Evolutionary conservation across 2,888 invertebrate genomes (phyloP).

Genomic region (Atrina japonica): DNA sequence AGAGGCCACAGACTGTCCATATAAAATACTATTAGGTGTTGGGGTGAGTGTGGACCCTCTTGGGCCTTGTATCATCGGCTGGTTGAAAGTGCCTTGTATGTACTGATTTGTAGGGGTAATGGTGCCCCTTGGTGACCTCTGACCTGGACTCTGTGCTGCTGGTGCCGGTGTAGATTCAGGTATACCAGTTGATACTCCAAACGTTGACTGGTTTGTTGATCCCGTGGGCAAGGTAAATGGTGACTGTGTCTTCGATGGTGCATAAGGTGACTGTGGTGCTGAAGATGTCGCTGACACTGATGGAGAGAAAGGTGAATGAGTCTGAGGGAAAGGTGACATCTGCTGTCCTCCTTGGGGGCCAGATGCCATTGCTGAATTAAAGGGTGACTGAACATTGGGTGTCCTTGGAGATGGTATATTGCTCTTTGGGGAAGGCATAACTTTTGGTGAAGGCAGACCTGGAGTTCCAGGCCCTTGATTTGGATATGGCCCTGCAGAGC

Average conservation of each 20-base stretch:
- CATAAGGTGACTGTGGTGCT: conserved; percentile 68
- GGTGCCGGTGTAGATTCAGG: conserved; percentile 53
- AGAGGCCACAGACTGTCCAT: conserved; percentile 58
- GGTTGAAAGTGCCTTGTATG: conserved; percentile 61
- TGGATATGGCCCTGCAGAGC: conserved; percentile 29
- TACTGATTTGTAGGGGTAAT: conserved; percentile 66
- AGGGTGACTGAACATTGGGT: conserved; percentile 69
- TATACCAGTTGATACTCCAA: conserved; percentile 31
- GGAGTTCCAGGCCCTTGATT: conserved; percentile 49
- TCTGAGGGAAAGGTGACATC: conserved; percentile 70
- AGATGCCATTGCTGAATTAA: conserved; percentile 36
- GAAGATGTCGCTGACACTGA: conserved; percentile 54
- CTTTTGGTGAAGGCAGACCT: conserved; percentile 67
- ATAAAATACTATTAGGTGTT: conserved; percentile 55
- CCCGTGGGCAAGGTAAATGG: conserved; percentile 59
- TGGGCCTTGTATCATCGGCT: conserved; percentile 52
- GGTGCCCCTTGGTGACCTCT: conserved; percentile 66
- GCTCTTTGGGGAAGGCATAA: conserved; percentile 69
- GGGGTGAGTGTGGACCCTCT: conserved; percentile 53
- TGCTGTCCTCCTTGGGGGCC: conserved; percentile 55
- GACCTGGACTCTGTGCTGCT: conserved; percentile 56
- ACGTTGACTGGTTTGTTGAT: conserved; percentile 50
- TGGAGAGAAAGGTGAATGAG: conserved; percentile 69
- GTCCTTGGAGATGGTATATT: conserved; percentile 71
- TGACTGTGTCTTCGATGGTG: conserved; percentile 55